A percentile compares a stretch with the other conserved stretches of the same genome.
Conservation (phyloP, 2,797 vertebrate species). For the Tadarida brasiliensis region DNA sequence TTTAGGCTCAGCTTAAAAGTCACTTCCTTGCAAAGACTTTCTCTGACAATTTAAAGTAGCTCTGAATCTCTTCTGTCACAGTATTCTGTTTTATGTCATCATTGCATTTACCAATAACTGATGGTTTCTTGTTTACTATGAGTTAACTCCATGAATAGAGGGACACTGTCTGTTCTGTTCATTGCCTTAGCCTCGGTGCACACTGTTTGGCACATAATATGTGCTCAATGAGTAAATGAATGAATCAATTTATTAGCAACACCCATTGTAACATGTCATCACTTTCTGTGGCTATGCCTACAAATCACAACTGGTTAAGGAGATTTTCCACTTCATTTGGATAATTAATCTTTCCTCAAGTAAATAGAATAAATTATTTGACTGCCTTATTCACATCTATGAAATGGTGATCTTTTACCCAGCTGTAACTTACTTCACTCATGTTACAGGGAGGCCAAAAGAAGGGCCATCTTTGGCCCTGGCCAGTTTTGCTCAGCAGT, state of each 20-base stretch:
- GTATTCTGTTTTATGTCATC: slow-evolving; percentile 11
- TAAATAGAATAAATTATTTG: slow-evolving; percentile 7
- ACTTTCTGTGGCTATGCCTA: neutral
- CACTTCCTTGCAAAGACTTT: neutral
- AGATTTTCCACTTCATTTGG: neutral
- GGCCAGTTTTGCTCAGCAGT: too few species aligned
- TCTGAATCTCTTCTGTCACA: neutral
- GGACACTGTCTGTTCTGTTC: neutral
- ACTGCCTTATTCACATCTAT: neutral
- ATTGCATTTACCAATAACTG: neutral
- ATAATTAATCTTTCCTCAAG: slow-evolving; percentile 6
- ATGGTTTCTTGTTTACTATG: neutral
- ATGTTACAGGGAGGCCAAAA: neutral
- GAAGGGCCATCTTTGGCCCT: neutral
- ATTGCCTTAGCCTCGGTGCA: neutral
- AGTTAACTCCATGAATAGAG: neutral
- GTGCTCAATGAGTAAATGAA: neutral
- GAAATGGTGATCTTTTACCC: neutral
- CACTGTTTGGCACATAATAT: neutral
- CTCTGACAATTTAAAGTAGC: neutral
- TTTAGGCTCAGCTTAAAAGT: slow-evolving; percentile 39
- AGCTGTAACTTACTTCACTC: neutral
- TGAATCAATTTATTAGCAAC: neutral
- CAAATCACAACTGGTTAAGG: neutral
- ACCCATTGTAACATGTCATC: neutral